Base-by-base conservation (phyloP, 2,113 vertebrate genomes). In the Phrynosoma platyrhinos region DNA sequence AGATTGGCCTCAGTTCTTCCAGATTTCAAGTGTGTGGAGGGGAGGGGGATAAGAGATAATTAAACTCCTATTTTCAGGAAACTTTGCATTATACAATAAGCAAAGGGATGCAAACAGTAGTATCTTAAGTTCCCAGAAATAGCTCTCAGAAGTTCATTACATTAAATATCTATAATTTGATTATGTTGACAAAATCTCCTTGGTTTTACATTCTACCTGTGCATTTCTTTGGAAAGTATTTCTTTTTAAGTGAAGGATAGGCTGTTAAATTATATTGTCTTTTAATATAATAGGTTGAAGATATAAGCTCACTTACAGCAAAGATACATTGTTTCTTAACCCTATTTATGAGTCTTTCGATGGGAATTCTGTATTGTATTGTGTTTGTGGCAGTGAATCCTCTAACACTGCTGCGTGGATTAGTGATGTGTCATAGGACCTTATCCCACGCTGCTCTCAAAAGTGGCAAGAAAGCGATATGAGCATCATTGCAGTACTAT, bases 131-230 rank as follows among this genome's bases (percentile, higher is more conserved):
- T 47, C 47, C 7, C 47, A 47, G 47, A 47, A 47, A 7, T 6
- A 47, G 47, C 47, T 47, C 47, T 47, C 47, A 47, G 4, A 47
- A 47, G 47, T 47, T 47, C 47, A 47, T 47, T 47, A 47, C 40
- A 74, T 23, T 77, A 91, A 89, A 62, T 86, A 87, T 53, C 3
- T 87, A 66, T 87, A 93, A 85, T 80, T n/a, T 89, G 40, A 62
- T 86, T 79, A 89, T 84, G 20, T 30, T 91, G 87, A 10, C 58
- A 77, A 93, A 84, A 91, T 20, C 27, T 79, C 12, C 47, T 47
- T 47, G 2, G 7, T 4, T 47, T 47, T 47, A 47, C 47, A 47
- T 47, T 47, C 47, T 47, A 47, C 7, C 5, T 47, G 7, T 47
- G 47, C 2, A 47, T 47, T 5, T 5, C 36, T 36, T 36, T 5